These are phyloP conservation scores for Hemichromis elongatus DNA, from an alignment of 2,113 vertebrate genomes.

Conservation along the genomic window DNA sequence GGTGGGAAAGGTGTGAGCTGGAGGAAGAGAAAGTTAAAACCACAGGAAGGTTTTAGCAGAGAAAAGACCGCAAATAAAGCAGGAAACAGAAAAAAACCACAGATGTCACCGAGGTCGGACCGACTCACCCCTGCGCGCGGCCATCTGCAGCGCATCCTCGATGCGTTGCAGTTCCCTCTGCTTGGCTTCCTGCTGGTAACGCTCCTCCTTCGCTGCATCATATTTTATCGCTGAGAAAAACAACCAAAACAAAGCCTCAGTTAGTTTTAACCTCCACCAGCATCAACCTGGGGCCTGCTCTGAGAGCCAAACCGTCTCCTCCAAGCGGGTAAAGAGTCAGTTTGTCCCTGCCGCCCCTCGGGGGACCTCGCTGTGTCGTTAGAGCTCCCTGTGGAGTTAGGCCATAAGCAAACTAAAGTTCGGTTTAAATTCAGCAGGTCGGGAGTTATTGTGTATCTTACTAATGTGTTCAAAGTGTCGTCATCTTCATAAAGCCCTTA, in stretches of 20 bases:
- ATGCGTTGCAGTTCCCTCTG: conserved; percentile 89
- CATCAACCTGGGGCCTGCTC: background rate
- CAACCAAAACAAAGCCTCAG: background rate
- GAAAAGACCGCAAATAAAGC: background rate
- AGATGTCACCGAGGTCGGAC: background rate
- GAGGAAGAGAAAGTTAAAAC: background rate
- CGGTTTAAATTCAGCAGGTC: background rate
- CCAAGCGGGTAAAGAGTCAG: background rate
- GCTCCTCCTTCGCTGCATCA: conserved; percentile 91
- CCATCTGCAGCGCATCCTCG: conserved; percentile 87
- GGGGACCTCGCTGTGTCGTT: background rate
- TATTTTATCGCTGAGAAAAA: conserved; percentile 82
- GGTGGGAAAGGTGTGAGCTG: background rate
- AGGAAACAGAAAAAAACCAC: background rate
- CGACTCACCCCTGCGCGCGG: conserved; percentile 81
- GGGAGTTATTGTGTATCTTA: background rate
- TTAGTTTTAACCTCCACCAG: background rate
- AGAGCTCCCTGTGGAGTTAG: background rate
- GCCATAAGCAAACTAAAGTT: background rate
- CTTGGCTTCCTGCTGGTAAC: conserved; percentile 86
- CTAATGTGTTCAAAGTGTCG: background rate
- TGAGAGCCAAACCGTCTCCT: background rate
- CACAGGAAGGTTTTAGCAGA: background rate
- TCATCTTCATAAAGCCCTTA: background rate
- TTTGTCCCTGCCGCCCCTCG: background rate